These are phyloP conservation scores for Blastobasis adustella DNA, from an alignment of 2,888 invertebrate species.

Conservation along the genomic window DNA sequence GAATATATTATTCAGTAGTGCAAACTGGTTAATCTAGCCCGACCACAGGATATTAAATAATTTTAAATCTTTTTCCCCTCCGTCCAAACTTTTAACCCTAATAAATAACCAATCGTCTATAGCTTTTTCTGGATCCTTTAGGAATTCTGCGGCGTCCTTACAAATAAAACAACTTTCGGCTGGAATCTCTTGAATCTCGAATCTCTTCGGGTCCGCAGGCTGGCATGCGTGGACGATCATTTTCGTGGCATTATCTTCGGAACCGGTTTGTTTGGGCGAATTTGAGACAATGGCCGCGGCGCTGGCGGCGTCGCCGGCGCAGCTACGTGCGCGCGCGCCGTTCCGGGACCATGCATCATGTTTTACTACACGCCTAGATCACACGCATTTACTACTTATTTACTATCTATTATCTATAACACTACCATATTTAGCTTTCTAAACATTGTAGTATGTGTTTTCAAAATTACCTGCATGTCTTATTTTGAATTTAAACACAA, in stretches of 20 bases:
- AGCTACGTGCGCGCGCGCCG: conserved; percentile 22
- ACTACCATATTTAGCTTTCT: no score
- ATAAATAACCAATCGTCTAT: conserved; percentile 25
- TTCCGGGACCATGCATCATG: conserved; percentile 36
- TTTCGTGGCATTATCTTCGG: conserved; percentile 51
- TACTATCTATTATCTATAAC: not conserved
- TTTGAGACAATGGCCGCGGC: conserved; percentile 57
- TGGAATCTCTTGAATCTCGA: conserved; percentile 26
- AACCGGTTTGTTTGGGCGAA: conserved; percentile 64
- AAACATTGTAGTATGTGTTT: no score
- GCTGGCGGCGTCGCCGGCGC: conserved; percentile 9
- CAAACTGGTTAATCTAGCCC: not conserved
- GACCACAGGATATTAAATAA: no score
- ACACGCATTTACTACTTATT: not conserved
- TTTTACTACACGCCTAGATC: not conserved
- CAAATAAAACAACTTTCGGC: conserved; percentile 26
- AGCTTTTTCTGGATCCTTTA: conserved; percentile 18
- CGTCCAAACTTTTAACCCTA: not conserved
- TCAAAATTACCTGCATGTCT: no score
- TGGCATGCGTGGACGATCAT: conserved; percentile 42
- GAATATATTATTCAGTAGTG: conserved; percentile 7
- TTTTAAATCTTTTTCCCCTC: no score
- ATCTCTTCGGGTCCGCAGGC: conserved; percentile 26
- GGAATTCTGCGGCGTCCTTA: conserved; percentile 8
- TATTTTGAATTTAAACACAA: no score